Base-by-base conservation (phyloP, 2,888 invertebrate species). In the Lagria hirta region DNA sequence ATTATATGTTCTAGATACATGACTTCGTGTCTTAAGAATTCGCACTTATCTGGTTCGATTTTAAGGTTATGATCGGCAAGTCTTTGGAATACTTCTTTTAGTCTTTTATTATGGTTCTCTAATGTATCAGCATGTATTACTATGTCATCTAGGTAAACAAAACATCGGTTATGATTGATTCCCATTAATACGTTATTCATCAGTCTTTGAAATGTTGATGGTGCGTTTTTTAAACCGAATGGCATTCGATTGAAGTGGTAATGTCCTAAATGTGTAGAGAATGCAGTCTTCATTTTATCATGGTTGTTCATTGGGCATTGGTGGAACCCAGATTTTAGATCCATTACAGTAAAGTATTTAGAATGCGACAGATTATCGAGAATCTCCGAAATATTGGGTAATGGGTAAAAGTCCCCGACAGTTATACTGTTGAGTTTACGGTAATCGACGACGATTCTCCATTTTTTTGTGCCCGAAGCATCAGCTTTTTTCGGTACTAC, bases 211-310 rank as follows among this genome's bases (percentile, higher is more conserved):
- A 67, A 65, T 0, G 57, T 58, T 2, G 58, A 43, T 0, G 72
- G 71, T 1, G 70, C 69, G 42, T 69, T 70, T 56, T 65, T 66
- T 5, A 73, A 57, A 1, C 66, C 70, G 48, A 71, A 66, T 0
- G 66, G 66, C 61, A 69, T 62, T 11, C 66, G 36, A 4, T 43
- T 50, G 33, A 57, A 71, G 45, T 70, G 61, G 29, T 55, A 68
- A 41, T 68, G 68, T 13, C 65, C 69, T 4, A 44, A 32, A 16
- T 54, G 58, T 5, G 59, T 57, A 2, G 57, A 55, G 43, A 70
- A 70, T 2, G 68, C 69, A 5, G 68, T 69, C 61, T 69, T 70
- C 12, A 44, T 34, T 7, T 49, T 38, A 43, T 67, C 64, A 22
- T 53, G 29, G 3, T 48, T 38, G 24, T 56, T 17, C 49, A 68